phyloP scores from a whole-genome alignment of 2,113 vertebrate species.

The Eulemur rufifrons region DNA sequence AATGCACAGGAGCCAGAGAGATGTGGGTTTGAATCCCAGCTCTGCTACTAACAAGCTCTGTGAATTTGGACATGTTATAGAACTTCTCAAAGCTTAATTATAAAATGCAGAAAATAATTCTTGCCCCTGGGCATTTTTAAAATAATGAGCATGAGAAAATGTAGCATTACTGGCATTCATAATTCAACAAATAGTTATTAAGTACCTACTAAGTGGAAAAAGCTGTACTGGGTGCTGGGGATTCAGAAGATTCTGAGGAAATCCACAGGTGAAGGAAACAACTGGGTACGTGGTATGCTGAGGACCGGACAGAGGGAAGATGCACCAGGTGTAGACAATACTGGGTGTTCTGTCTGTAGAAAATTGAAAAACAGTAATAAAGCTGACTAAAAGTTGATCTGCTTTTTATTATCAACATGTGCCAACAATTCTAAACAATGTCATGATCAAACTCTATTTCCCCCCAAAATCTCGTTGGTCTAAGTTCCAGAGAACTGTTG shows the following conservation, averaged over 20 bases:
- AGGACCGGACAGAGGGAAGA: background rate
- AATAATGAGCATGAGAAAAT: background rate
- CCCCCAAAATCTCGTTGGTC: background rate
- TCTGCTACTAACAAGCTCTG: background rate
- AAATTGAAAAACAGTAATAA: background rate
- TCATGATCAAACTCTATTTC: background rate
- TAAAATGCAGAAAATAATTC: background rate
- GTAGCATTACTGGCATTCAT: background rate
- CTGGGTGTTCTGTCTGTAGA: background rate
- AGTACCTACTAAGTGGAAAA: background rate
- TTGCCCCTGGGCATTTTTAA: background rate
- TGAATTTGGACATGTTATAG: background rate
- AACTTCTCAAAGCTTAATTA: background rate
- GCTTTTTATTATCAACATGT: background rate
- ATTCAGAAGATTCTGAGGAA: background rate
- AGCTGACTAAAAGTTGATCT: background rate
- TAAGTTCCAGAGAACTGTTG: background rate
- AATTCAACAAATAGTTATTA: background rate
- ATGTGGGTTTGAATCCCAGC: constrained; percentile 39
- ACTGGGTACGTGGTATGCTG: background rate
- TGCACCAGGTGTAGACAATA: background rate
- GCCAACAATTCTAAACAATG: background rate
- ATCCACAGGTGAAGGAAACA: background rate
- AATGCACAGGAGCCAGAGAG: background rate
- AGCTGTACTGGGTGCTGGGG: background rate